Evolutionary conservation across 2,797 vertebrate genomes (phyloP).

Genomic region (Falco biarmicus): DNA sequence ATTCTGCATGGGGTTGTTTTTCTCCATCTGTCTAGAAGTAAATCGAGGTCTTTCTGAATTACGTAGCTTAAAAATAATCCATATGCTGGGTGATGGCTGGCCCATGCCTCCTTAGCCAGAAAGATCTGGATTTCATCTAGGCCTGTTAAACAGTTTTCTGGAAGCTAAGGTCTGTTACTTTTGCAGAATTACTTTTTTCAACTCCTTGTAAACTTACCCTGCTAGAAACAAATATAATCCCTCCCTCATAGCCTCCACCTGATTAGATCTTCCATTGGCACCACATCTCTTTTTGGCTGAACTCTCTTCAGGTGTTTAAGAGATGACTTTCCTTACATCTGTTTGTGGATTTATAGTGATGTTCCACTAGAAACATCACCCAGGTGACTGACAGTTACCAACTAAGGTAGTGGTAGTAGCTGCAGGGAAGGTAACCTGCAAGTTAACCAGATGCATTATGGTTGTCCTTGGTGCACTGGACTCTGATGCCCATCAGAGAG

Average conservation of each 20-base stretch:
- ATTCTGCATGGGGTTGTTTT: not conserved
- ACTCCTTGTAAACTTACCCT: not conserved
- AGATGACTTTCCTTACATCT: not conserved
- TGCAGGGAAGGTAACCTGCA: not conserved
- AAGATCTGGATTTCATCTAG: not conserved
- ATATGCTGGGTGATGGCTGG: not conserved
- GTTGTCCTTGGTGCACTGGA: not conserved
- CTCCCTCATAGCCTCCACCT: not conserved
- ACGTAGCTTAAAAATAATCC: not conserved
- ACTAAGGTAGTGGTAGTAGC: not conserved
- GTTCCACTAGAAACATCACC: not conserved
- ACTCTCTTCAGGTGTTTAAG: not conserved
- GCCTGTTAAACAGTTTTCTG: not conserved
- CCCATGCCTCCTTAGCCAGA: not conserved
- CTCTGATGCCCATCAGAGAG: not conserved
- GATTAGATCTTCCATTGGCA: not conserved
- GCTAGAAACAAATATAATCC: not conserved
- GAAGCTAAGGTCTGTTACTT: not conserved
- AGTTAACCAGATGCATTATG: rapidly evolving
- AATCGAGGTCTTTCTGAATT: not conserved
- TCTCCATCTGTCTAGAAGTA: not conserved
- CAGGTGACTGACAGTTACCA: not conserved
- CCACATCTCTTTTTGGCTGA: not conserved
- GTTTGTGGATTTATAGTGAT: not conserved
- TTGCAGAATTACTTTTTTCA: not conserved